These are phyloP conservation scores for Anodontia alba DNA, from an alignment of 2,888 invertebrate genomes.

Conservation along the genomic window DNA sequence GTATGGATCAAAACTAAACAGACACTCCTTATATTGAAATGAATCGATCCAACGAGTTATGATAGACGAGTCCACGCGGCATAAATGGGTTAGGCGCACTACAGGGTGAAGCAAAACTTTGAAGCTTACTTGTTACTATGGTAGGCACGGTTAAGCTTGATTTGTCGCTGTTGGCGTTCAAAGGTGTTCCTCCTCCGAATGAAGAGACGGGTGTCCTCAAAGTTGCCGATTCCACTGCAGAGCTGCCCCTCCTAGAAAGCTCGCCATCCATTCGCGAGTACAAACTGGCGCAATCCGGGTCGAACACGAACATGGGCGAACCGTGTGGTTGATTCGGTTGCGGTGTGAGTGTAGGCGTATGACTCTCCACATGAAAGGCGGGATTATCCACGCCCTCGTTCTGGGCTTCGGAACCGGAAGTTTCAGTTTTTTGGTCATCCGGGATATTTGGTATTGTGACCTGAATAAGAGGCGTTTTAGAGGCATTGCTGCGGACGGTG, in stretches of 20 bases:
- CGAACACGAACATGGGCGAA: constrained; percentile 44
- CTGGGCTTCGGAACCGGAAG: not conserved
- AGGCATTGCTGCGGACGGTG: not conserved
- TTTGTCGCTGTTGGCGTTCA: constrained; percentile 18
- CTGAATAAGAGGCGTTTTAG: constrained; percentile 23
- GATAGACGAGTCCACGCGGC: too few species aligned
- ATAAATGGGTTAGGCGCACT: too few species aligned
- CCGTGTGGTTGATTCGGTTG: constrained; percentile 24
- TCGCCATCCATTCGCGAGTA: constrained; percentile 19
- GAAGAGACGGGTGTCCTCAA: not conserved
- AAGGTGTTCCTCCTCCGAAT: too few species aligned
- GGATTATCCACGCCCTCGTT: constrained; percentile 36
- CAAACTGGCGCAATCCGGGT: constrained; percentile 45
- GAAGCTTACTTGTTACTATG: constrained; percentile 1
- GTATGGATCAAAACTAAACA: too few species aligned
- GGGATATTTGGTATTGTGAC: constrained; percentile 21
- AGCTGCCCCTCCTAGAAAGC: constrained; percentile 18
- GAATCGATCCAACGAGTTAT: too few species aligned
- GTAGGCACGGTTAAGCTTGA: constrained; percentile 47
- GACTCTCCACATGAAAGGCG: constrained; percentile 32
- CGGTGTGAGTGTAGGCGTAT: constrained; percentile 33
- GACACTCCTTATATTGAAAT: too few species aligned
- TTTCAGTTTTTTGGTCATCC: not conserved
- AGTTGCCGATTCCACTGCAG: not conserved
- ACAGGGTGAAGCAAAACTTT: too few species aligned